Conservation (phyloP, 2,888 invertebrate genomes). For the Tiliacea citrago region DNA sequence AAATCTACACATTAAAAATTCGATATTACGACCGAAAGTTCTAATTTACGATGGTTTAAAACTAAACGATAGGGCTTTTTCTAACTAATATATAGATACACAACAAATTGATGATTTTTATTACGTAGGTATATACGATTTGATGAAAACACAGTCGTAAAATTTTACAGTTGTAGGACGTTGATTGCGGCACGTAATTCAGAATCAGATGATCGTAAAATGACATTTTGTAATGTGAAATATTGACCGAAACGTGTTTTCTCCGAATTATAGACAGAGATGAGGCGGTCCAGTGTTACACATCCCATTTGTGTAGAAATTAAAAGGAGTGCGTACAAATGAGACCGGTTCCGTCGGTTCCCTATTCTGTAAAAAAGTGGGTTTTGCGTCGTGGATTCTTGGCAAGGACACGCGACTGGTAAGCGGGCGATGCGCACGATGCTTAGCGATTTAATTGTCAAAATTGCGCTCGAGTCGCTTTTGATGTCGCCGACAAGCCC, state of each 20-base stretch:
- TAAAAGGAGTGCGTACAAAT: conserved; percentile 77
- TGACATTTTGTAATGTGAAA: conserved; percentile 67
- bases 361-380: conserved; percentile 74
- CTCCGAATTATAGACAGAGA: conserved; percentile 23
- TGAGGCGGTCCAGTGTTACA: conserved; percentile 38
- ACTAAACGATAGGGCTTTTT: conserved; percentile 81
- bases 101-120: conserved; percentile 78
- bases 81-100: conserved; percentile 73
- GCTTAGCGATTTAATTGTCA: conserved; percentile 89
- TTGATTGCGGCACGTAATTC: conserved; percentile 70
- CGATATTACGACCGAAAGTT: conserved; percentile 89
- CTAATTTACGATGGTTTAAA: conserved; percentile 87
- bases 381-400: conserved; percentile 83
- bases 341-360: conserved; percentile 82
- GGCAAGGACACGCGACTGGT: conserved; percentile 84
- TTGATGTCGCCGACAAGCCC: conserved; percentile 81
- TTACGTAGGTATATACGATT: conserved; percentile 71
- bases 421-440: conserved; percentile 83
- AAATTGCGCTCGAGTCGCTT: conserved; percentile 82
- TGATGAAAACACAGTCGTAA: conserved; percentile 80
- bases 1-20: conserved; percentile 82
- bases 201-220: conserved; percentile 70
- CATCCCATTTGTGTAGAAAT: conserved; percentile 56
- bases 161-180: conserved; percentile 72
- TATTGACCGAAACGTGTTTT: conserved; percentile 48